Percentiles rank a stretch among this genome's conserved stretches.
Conservation (phyloP, 2,888 invertebrate species). For the Macrostomum cliftonense region DNA sequence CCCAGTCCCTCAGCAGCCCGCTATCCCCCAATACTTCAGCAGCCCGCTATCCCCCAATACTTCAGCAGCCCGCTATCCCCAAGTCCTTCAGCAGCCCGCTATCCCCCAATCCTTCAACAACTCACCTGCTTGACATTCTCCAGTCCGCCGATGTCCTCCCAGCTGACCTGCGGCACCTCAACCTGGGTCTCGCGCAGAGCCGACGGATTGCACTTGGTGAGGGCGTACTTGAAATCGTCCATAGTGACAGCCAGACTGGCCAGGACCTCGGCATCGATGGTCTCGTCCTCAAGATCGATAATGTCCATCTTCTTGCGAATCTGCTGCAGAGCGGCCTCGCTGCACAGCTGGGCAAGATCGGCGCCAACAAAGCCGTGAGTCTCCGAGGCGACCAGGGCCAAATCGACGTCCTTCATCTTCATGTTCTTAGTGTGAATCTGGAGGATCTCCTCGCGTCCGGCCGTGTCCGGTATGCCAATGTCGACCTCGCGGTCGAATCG, state of each 20-base stretch:
- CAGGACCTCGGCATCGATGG: slow-evolving; percentile 92
- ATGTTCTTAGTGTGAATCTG: slow-evolving; percentile 99
- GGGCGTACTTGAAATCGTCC: slow-evolving; percentile 69
- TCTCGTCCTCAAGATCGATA: slow-evolving; percentile 95
- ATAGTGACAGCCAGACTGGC: slow-evolving; percentile 91
- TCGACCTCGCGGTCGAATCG: slow-evolving; percentile 97
- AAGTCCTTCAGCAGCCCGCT: too few relatives aligned
- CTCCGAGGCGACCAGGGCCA: slow-evolving; percentile 69
- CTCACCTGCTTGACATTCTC: slow-evolving; percentile 58
- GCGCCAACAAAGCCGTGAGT: slow-evolving; percentile 98
- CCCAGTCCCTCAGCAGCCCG: too few relatives aligned
- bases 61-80: too few relatives aligned
- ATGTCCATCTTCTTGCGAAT: slow-evolving; percentile 99
- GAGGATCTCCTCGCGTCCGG: slow-evolving; percentile 83
- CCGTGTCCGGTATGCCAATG: slow-evolving; percentile 96
- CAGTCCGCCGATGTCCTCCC: slow-evolving; percentile 92
- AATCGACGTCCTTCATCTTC: slow-evolving; percentile 83
- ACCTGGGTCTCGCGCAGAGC: slow-evolving; percentile 95
- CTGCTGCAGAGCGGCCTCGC: slow-evolving; percentile 94
- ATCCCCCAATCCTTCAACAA: too few relatives aligned
- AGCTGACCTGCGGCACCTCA: slow-evolving; percentile 88
- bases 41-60: too few relatives aligned
- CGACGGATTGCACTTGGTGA: slow-evolving; percentile 94
- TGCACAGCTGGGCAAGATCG: slow-evolving; percentile 90
- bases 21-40: too few relatives aligned